phyloP scores from a whole-genome alignment of 2,888 invertebrate genomes.

The Ernsta delagoae region DNA sequence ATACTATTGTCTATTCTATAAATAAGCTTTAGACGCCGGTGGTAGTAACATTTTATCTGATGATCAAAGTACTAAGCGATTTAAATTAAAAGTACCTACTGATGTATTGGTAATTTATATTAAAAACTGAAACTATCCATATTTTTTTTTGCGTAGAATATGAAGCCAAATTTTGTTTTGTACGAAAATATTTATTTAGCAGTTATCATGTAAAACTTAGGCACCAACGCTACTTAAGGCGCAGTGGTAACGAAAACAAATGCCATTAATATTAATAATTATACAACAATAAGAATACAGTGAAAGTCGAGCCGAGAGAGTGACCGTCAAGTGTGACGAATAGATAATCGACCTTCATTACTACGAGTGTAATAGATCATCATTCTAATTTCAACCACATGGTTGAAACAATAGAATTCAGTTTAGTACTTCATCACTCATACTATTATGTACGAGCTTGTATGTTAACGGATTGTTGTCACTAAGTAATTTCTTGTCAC shows the following conservation, averaged over 20 bases:
- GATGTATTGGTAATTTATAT: no score
- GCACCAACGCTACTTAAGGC: slow-evolving; percentile 17
- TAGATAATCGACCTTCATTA: slow-evolving; percentile 50
- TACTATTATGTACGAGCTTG: slow-evolving; percentile 11
- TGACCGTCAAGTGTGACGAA: slow-evolving; percentile 56
- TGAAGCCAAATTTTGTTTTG: no score
- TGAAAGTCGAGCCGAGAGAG: slow-evolving; percentile 56
- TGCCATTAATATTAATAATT: slow-evolving; percentile 51
- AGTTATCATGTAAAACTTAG: no score
- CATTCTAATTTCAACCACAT: slow-evolving; percentile 30
- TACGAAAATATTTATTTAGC: no score
- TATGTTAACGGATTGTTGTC: slow-evolving; percentile 16
- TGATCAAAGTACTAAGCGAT: no score
- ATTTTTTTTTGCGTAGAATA: no score
- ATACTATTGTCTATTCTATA: no score
- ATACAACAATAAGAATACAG: slow-evolving; percentile 44
- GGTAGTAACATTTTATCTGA: no score
- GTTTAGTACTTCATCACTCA: slow-evolving; percentile 10
- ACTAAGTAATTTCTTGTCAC: no score
- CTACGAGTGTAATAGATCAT: background rate
- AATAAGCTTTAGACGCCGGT: no score
- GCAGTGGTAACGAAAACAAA: slow-evolving; percentile 48
- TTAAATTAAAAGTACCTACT: no score
- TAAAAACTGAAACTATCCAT: no score
- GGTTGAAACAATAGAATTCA: background rate